phyloP scores from a whole-genome alignment of 2,888 invertebrate species.

The Parapristionchus giblindavisi region DNA sequence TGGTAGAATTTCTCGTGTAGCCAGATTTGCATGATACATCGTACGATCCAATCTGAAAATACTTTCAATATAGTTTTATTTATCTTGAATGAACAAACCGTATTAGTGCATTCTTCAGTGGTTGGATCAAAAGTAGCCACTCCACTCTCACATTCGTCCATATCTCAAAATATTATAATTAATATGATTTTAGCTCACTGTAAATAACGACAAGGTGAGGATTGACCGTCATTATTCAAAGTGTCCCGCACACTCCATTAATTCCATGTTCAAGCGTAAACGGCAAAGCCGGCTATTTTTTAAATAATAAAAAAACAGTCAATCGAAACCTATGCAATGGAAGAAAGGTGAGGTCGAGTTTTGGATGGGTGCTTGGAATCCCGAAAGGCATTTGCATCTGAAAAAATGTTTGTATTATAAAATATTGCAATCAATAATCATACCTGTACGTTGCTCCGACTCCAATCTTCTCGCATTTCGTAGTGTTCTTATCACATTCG shows the following conservation, averaged over 20 bases:
- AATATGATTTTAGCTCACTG: too few species aligned
- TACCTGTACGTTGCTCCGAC: constrained; percentile 4
- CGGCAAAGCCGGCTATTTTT: neutral
- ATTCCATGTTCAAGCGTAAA: neutral
- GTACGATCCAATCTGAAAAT: constrained; percentile 23
- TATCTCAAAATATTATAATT: too few species aligned
- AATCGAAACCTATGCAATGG: constrained; percentile 8
- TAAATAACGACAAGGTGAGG: neutral
- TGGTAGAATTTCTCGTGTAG: constrained; percentile 16
- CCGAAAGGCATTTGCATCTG: constrained; percentile 29
- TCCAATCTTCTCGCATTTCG: constrained; percentile 27
- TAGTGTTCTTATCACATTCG: constrained; percentile 29
- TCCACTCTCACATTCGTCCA: constrained; percentile 35
- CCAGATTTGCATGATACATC: constrained; percentile 6
- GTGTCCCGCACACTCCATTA: too few species aligned
- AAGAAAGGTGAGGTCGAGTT: constrained; percentile 26
- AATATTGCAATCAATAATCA: neutral
- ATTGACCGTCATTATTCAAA: neutral
- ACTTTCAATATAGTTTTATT: too few species aligned
- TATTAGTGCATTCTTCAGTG: constrained; percentile 37
- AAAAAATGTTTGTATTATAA: neutral
- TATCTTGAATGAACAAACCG: too few species aligned
- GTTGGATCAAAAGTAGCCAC: constrained; percentile 36
- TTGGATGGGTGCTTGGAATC: constrained; percentile 26
- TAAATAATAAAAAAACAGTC: neutral